phyloP scores from a whole-genome alignment of 2,113 vertebrate genomes.

The Prionailurus bengalensis region DNA sequence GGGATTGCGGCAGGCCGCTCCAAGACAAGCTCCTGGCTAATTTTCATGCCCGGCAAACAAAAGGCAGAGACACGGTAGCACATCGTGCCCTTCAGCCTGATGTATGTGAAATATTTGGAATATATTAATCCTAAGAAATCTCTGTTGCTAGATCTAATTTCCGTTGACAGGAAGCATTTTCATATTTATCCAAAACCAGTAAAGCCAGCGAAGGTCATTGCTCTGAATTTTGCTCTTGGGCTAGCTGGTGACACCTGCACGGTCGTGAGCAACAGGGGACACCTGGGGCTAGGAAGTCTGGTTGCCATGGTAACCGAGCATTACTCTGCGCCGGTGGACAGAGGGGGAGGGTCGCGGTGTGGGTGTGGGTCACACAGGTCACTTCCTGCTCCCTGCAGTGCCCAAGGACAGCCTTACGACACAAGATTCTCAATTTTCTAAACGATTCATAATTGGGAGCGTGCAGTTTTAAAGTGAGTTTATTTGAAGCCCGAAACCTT shows the following conservation, averaged over 20 bases:
- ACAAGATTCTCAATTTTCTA: background rate
- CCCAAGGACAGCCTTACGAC: slow-evolving; percentile 22
- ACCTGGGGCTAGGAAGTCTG: slow-evolving; percentile 71
- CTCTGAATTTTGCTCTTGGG: background rate
- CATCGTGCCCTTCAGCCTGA: slow-evolving; percentile 63
- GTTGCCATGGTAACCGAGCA: background rate
- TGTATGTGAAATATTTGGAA: slow-evolving; percentile 76
- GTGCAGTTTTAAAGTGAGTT: background rate
- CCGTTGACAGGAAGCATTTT: slow-evolving; percentile 80
- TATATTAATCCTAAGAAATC: slow-evolving; percentile 66
- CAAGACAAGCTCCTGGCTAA: background rate
- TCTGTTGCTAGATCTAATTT: slow-evolving; percentile 78
- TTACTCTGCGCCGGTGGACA: slow-evolving; percentile 32
- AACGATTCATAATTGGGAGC: background rate
- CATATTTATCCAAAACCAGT: slow-evolving; percentile 68
- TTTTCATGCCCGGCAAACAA: slow-evolving; percentile 64
- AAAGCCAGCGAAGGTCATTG: slow-evolving; percentile 70
- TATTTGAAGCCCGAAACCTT: background rate
- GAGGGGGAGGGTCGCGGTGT: slow-evolving; percentile 17
- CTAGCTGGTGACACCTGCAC: slow-evolving; percentile 69
- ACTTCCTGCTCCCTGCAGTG: slow-evolving; percentile 26
- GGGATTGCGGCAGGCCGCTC: background rate
- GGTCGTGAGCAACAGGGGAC: slow-evolving; percentile 68
- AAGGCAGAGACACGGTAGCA: slow-evolving; percentile 64
- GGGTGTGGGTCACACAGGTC: slow-evolving; percentile 55